Evolutionary conservation across 2,113 vertebrate species (phyloP).

Genomic region (western clawed frog (Xenopus tropicalis)): UCB_Xtro_10.0 CM004446.2:71008001-71008500

Average conservation of each 20-base stretch:
- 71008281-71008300: slow-evolving; percentile 74
- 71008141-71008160: background rate
- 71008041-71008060: too few relatives aligned
- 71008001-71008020: too few relatives aligned
- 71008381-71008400: slow-evolving; percentile 99
- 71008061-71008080: too few relatives aligned
- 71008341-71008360: slow-evolving; percentile 98
- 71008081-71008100: too few relatives aligned
- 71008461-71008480: background rate
- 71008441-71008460: background rate
- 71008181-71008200: slow-evolving; percentile 58
- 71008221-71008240: slow-evolving; percentile 72
- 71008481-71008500: background rate
- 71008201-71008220: slow-evolving; percentile 86
- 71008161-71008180: background rate
- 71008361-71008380: slow-evolving; percentile 99
- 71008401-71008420: slow-evolving; percentile 85
- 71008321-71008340: slow-evolving; percentile 98
- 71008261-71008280: slow-evolving; percentile 56
- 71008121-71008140: slow-evolving; percentile 17
- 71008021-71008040: too few relatives aligned
- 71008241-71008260: slow-evolving; percentile 75
- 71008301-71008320: slow-evolving; percentile 83
- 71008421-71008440: slow-evolving; percentile 73
- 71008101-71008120: too few relatives aligned